These are phyloP conservation scores for Fistularia commersonii DNA, from an alignment of 2,797 vertebrate species.

Conservation along the genomic window DNA sequence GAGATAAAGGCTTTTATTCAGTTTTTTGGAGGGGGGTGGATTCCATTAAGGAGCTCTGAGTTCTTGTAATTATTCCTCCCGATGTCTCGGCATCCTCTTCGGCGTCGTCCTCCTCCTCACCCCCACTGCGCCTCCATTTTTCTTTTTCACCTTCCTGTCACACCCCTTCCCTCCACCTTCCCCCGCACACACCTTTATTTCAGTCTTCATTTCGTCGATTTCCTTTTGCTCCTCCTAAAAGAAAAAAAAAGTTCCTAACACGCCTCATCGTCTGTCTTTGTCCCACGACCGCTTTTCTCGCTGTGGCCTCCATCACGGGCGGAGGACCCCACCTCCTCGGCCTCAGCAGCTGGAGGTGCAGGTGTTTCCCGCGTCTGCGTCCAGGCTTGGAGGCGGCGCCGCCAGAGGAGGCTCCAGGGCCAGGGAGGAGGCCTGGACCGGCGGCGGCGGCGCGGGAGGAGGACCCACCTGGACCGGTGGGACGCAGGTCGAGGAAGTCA, in stretches of 20 bases:
- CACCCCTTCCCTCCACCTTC: too few relatives aligned
- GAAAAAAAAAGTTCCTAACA: slow-evolving; percentile 51
- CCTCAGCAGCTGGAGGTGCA: slow-evolving; percentile 77
- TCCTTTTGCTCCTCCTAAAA: slow-evolving; percentile 44
- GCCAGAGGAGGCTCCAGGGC: slow-evolving; percentile 53
- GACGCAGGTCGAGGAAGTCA: slow-evolving; percentile 32
- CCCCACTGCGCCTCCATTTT: too few relatives aligned
- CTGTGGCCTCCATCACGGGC: slow-evolving; percentile 31
- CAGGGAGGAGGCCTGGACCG: slow-evolving; percentile 42
- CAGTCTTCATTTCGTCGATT: slow-evolving; percentile 42
- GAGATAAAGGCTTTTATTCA: slow-evolving; percentile 65
- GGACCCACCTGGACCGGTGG: slow-evolving; percentile 50
- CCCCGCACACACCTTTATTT: slow-evolving; percentile 59
- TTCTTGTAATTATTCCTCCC: slow-evolving; percentile 68
- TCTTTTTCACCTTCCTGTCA: slow-evolving; percentile 56
- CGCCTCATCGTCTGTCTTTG: slow-evolving; percentile 46
- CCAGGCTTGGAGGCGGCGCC: slow-evolving; percentile 49
- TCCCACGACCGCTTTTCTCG: slow-evolving; percentile 46
- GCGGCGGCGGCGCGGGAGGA: slow-evolving; percentile 20
- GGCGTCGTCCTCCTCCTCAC: slow-evolving; percentile 36
- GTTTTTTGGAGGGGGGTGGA: slow-evolving; percentile 65
- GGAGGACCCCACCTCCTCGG: slow-evolving; percentile 21
- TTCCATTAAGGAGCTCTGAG: slow-evolving; percentile 68
- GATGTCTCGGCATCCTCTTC: slow-evolving; percentile 50
- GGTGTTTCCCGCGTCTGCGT: slow-evolving; percentile 65